A percentile compares a stretch with the other conserved stretches of the same genome.
These are phyloP conservation scores for Genyomyrus donnyi DNA, from an alignment of 2,113 vertebrate genomes.

Conservation along the genomic window DNA sequence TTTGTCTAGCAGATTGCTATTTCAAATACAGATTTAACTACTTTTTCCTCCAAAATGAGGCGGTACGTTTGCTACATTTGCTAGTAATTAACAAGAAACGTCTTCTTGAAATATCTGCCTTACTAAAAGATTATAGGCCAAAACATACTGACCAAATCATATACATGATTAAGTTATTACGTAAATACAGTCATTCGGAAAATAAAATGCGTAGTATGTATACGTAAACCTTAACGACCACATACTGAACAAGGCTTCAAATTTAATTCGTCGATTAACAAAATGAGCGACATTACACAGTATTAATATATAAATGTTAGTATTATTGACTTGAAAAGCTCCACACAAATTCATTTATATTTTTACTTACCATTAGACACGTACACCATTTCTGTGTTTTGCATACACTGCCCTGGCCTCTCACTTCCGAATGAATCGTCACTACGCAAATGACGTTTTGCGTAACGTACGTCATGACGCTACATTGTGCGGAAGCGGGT, in stretches of 20 bases:
- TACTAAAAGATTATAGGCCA: background rate
- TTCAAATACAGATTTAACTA: background rate
- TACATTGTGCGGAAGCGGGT: background rate
- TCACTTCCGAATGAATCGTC: background rate
- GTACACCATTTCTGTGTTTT: slow-evolving; percentile 72
- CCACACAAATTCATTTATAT: background rate
- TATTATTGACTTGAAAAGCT: background rate
- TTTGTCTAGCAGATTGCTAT: background rate
- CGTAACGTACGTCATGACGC: background rate
- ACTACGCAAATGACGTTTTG: background rate
- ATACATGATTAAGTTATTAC: background rate
- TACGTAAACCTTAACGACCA: background rate
- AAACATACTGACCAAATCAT: background rate
- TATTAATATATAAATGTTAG: background rate
- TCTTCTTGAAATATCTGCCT: background rate
- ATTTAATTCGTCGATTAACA: background rate
- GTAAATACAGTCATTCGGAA: background rate
- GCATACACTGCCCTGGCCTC: background rate
- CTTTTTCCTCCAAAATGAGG: background rate
- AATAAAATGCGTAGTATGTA: background rate
- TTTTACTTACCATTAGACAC: slow-evolving; percentile 82
- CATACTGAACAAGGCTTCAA: background rate
- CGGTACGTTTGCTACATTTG: background rate
- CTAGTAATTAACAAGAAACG: background rate
- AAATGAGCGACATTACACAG: background rate